phyloP scores from a whole-genome alignment of 2,888 invertebrate genomes.

The Chorisops tibialis region DNA sequence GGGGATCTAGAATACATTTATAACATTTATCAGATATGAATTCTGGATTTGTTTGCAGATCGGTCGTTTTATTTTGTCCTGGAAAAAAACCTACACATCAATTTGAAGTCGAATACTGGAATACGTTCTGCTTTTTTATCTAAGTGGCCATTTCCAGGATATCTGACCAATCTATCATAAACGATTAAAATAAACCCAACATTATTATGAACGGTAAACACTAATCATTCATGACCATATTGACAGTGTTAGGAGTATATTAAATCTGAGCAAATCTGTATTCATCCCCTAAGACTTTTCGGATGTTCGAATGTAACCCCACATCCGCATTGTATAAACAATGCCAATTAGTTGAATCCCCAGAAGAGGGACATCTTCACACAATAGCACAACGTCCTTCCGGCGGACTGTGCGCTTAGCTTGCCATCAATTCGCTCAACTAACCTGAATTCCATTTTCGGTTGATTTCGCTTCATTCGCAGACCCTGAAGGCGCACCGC shows the following conservation, averaged over 20 bases:
- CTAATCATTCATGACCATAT: conserved; percentile 4
- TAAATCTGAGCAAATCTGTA: conserved; percentile 5
- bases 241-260: conserved; percentile 1
- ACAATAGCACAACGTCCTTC: conserved; percentile 15
- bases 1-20: no score
- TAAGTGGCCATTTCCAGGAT: no score
- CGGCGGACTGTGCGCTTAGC: conserved; percentile 21
- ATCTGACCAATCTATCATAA: not conserved
- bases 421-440: conserved; percentile 28
- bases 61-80: no score
- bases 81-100: no score
- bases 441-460: conserved; percentile 32
- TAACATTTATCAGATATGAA: no score
- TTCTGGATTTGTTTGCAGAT: no score
- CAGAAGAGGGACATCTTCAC: conserved; percentile 6
- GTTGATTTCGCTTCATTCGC: conserved; percentile 19
- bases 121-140: no score
- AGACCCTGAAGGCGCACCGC: conserved; percentile 7
- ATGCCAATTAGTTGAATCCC: conserved; percentile 22
- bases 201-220: not conserved
- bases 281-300: conserved; percentile 14
- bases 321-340: conserved; percentile 16
- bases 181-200: conserved; percentile 4
- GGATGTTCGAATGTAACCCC: not conserved
- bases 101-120: no score